Evolutionary conservation across 2,888 invertebrate species (phyloP).

Genomic region (Nomada ferruginata): DNA sequence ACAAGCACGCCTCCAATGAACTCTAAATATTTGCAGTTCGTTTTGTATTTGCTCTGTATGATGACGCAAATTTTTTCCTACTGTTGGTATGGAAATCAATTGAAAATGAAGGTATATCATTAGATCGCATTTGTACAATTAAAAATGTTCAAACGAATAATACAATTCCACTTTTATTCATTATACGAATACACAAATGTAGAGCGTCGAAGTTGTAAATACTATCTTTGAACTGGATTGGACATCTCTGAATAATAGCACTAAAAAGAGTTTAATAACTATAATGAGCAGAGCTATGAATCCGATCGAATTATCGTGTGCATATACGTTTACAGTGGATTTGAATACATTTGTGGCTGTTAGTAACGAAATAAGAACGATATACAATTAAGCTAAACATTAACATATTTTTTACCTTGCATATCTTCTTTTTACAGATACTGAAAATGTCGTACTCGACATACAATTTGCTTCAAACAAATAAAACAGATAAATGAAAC

Average conservation of each 20-base stretch:
- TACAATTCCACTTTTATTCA: too few relatives aligned
- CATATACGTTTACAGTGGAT: slow-evolving; percentile 60
- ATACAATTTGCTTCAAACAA: slow-evolving; percentile 64
- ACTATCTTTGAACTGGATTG: slow-evolving; percentile 67
- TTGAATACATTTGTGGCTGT: slow-evolving; percentile 64
- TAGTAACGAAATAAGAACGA: slow-evolving; percentile 22
- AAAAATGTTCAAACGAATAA: neutral
- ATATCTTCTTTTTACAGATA: slow-evolving; percentile 50
- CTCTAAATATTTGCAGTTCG: slow-evolving; percentile 41
- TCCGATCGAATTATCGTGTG: slow-evolving; percentile 63
- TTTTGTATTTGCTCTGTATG: slow-evolving; percentile 60
- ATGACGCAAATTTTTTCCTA: slow-evolving; percentile 65
- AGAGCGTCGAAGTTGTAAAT: slow-evolving; percentile 63
- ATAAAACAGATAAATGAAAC: slow-evolving; percentile 1
- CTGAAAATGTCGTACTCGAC: slow-evolving; percentile 69
- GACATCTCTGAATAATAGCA: slow-evolving; percentile 24
- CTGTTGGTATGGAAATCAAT: slow-evolving; percentile 68
- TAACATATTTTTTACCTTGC: too few relatives aligned
- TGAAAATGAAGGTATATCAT: slow-evolving; percentile 61
- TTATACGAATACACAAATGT: neutral
- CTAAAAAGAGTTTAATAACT: slow-evolving; percentile 49
- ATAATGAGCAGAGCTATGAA: slow-evolving; percentile 54
- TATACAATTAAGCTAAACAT: too few relatives aligned
- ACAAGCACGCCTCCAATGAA: slow-evolving; percentile 32
- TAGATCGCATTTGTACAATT: neutral